Evolutionary conservation across 2,888 invertebrate genomes (phyloP).

Genomic region (Xanthostigma xanthostigma): DNA sequence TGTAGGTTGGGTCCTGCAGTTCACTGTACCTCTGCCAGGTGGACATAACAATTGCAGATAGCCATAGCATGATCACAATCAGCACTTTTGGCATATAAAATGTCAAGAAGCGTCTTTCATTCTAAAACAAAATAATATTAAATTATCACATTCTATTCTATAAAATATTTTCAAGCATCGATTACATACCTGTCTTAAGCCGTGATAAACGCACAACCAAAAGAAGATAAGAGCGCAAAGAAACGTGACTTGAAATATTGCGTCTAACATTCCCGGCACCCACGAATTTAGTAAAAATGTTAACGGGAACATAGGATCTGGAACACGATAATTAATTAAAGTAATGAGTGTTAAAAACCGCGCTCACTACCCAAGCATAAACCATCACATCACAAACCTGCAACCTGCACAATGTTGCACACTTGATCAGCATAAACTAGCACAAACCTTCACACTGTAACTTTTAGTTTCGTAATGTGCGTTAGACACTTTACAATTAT

Average conservation of each 20-base stretch:
- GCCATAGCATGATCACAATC: conserved; percentile 75
- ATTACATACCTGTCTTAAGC: conserved; percentile 65
- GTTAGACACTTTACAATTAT: too few species aligned
- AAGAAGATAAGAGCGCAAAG: conserved; percentile 76
- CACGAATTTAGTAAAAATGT: conserved; percentile 78
- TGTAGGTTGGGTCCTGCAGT: conserved; percentile 81
- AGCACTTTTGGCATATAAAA: conserved; percentile 87
- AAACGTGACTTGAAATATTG: conserved; percentile 79
- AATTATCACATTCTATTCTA: neutral
- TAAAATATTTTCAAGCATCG: neutral
- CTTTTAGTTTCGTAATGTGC: too few species aligned
- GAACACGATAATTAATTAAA: conserved; percentile 16
- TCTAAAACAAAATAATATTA: conserved; percentile 37
- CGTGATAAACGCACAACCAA: conserved; percentile 93
- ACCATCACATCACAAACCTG: too few species aligned
- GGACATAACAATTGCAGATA: conserved; percentile 69
- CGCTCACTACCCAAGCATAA: too few species aligned
- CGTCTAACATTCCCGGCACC: conserved; percentile 85
- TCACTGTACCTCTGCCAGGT: conserved; percentile 86
- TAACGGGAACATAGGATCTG: conserved; percentile 89
- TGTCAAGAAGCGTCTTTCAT: conserved; percentile 66
- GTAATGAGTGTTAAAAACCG: neutral
- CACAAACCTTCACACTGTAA: too few species aligned
- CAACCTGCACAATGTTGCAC: too few species aligned
- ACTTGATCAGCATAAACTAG: too few species aligned